These are phyloP conservation scores for Oncorhynchus clarkii DNA, from an alignment of 2,113 vertebrate genomes.

Conservation along the genomic window DNA sequence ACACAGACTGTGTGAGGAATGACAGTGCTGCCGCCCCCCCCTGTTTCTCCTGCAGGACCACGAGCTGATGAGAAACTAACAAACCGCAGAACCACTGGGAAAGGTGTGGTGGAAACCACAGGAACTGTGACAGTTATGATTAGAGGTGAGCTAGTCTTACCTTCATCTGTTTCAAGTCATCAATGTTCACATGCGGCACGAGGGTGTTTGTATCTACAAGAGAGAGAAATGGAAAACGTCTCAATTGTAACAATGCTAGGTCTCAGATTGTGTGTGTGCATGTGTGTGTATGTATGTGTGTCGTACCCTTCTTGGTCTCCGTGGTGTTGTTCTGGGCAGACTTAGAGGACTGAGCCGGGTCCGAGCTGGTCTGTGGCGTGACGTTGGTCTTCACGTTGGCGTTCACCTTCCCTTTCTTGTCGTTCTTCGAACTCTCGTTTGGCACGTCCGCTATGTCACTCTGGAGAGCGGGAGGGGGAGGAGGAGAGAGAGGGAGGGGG, in stretches of 20 bases:
- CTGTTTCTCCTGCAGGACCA: not conserved
- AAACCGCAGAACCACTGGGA: not conserved
- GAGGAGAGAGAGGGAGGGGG: not conserved
- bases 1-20: not conserved
- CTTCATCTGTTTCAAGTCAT: constrained; percentile 98
- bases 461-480: constrained; percentile 63
- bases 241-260: not conserved
- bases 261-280: not conserved
- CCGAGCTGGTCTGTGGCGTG: constrained; percentile 89
- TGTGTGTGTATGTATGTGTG: not conserved
- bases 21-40: not conserved
- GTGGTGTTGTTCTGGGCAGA: constrained; percentile 74
- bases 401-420: constrained; percentile 91
- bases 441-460: constrained; percentile 97
- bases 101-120: not conserved
- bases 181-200: constrained; percentile 93
- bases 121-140: not conserved
- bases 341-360: constrained; percentile 80
- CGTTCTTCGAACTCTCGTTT: constrained; percentile 91
- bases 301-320: constrained; percentile 84
- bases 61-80: not conserved
- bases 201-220: constrained; percentile 82
- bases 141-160: constrained; percentile 59
- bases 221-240: not conserved
- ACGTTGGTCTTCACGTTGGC: constrained; percentile 85